Percentiles rank a stretch among this genome's conserved stretches.
phyloP scores from a whole-genome alignment of 2,113 vertebrate genomes.

The Tympanuchus pallidicinctus region DNA sequence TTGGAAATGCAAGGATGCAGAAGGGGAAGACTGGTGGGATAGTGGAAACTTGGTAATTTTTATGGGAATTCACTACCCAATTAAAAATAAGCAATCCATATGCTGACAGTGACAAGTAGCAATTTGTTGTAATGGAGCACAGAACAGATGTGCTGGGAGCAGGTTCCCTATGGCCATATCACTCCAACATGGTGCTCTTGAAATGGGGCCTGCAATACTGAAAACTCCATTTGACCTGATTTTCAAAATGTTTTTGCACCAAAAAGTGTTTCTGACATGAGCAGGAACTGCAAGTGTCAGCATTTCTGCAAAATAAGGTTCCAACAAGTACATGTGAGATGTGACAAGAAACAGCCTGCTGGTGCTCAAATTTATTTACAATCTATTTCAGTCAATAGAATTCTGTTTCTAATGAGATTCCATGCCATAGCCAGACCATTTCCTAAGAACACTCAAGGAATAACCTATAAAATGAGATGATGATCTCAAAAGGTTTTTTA shows the following conservation, averaged over 20 bases:
- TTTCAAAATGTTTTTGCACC: neutral
- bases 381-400: neutral
- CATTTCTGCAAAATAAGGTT: neutral
- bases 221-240: neutral
- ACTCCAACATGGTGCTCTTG: accelerated
- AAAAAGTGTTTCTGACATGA: neutral
- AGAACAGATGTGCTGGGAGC: neutral
- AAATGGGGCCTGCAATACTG: neutral
- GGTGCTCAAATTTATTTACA: neutral
- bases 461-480: neutral
- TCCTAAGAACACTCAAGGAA: neutral
- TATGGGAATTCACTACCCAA: neutral
- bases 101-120: neutral
- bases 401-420: conserved; percentile 9
- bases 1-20: neutral
- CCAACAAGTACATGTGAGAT: neutral
- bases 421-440: neutral
- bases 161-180: neutral
- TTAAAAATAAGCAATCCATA: neutral
- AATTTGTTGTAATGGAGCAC: neutral
- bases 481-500: neutral
- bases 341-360: neutral
- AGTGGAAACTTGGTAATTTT: neutral
- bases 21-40: neutral
- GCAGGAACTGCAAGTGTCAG: neutral